Evolutionary conservation across 2,888 invertebrate species (phyloP).

Genomic region (Deilephila porcellus): DNA sequence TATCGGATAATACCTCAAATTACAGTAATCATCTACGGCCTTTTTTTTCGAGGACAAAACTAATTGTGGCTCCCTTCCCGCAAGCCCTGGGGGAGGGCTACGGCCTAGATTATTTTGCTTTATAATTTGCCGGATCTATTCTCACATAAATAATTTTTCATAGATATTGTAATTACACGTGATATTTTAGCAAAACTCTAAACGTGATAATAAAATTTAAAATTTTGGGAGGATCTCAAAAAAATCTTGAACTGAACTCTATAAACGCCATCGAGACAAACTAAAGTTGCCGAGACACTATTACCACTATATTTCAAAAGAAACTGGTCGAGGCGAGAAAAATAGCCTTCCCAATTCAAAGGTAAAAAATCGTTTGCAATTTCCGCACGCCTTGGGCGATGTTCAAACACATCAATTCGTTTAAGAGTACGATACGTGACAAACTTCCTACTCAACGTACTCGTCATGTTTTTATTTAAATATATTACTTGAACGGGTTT

Average conservation of each 20-base stretch:
- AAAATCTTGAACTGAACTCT: not conserved
- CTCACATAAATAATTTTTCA: no score
- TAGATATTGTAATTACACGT: no score
- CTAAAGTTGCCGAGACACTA: not conserved
- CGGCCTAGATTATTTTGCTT: no score
- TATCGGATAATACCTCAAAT: no score
- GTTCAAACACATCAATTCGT: constrained; percentile 12
- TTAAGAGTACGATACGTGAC: constrained; percentile 26
- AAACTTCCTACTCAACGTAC: constrained; percentile 13
- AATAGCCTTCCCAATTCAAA: constrained; percentile 21
- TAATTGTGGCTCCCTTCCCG: no score
- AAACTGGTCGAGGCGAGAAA: constrained; percentile 17
- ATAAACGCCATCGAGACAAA: not conserved
- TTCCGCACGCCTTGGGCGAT: constrained; percentile 21
- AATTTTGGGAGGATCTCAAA: no score
- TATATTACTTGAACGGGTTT: not conserved
- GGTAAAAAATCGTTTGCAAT: constrained; percentile 28
- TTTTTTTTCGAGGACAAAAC: no score
- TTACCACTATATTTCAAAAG: constrained; percentile 12
- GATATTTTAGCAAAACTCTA: no score
- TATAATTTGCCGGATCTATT: no score
- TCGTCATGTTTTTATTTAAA: constrained; percentile 3
- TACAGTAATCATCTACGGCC: no score
- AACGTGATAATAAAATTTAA: no score
- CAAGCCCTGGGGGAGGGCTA: no score